Evolutionary conservation across 2,113 vertebrate genomes (phyloP).

Genomic region (Elgaria multicarinata): DNA sequence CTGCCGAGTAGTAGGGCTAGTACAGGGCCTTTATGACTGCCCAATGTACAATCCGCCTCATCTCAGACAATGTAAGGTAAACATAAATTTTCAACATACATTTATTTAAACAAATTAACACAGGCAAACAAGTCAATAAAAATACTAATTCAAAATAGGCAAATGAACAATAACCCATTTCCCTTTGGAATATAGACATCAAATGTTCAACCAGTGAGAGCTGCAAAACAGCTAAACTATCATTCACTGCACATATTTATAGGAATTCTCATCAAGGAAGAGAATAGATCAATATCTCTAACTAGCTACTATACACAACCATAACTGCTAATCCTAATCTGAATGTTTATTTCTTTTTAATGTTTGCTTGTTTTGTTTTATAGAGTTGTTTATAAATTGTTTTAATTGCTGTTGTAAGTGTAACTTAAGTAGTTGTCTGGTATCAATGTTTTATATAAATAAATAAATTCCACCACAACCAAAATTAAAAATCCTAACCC

Average conservation of each 20-base stretch:
- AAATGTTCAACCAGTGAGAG: not conserved
- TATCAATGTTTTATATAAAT: not conserved
- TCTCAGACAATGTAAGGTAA: not conserved
- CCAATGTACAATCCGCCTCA: not conserved
- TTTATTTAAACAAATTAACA: not conserved
- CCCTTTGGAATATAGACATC: not conserved
- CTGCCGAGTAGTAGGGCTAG: not conserved
- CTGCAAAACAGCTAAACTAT: not conserved
- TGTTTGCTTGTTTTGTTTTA: conserved; percentile 1
- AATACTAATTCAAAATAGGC: not conserved
- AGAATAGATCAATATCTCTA: not conserved
- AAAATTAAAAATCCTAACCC: not conserved
- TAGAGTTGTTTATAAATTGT: not conserved
- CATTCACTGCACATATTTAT: not conserved
- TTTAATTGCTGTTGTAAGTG: not conserved
- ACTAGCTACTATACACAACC: not conserved
- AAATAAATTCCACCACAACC: not conserved
- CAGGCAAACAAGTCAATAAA: not conserved
- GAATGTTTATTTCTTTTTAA: not conserved
- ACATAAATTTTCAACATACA: not conserved
- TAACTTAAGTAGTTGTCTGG: not conserved
- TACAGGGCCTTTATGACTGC: not conserved
- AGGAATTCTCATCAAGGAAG: not conserved
- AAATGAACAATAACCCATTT: not conserved
- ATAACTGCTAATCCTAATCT: not conserved